Conservation (phyloP, 2,888 invertebrate genomes). For the Trilocha varians region DNA sequence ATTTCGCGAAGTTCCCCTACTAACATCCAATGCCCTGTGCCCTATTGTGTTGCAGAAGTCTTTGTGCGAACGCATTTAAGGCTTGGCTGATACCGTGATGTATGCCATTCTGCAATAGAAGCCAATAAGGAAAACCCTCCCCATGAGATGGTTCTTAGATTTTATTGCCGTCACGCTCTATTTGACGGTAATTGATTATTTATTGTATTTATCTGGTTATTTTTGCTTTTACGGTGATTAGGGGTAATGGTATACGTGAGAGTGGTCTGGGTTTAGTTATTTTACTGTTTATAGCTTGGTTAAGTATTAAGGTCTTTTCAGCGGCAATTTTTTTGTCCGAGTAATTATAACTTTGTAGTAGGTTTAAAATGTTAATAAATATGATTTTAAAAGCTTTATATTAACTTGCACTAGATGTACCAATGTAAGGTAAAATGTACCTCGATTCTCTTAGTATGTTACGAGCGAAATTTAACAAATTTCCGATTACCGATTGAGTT, state of each 20-base stretch:
- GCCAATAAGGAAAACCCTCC: constrained; percentile 18
- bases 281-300: no score
- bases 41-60: constrained; percentile 33
- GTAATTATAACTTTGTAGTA: no score
- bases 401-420: no score
- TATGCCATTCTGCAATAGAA: constrained; percentile 12
- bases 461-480: no score
- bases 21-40: not conserved
- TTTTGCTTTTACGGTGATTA: not conserved
- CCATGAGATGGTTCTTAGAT: constrained; percentile 12
- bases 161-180: constrained; percentile 11
- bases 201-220: not conserved
- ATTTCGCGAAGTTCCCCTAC: constrained; percentile 1
- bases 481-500: no score
- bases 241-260: not conserved
- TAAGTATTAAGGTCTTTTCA: no score
- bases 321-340: no score
- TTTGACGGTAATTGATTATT: not conserved
- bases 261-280: no score
- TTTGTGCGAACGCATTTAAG: constrained; percentile 24
- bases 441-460: no score
- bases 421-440: no score
- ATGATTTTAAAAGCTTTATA: no score
- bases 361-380: no score
- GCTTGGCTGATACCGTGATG: constrained; percentile 14